phyloP scores from a whole-genome alignment of 1,140 invertebrate species.

The Drosophila nikananu region DNA sequence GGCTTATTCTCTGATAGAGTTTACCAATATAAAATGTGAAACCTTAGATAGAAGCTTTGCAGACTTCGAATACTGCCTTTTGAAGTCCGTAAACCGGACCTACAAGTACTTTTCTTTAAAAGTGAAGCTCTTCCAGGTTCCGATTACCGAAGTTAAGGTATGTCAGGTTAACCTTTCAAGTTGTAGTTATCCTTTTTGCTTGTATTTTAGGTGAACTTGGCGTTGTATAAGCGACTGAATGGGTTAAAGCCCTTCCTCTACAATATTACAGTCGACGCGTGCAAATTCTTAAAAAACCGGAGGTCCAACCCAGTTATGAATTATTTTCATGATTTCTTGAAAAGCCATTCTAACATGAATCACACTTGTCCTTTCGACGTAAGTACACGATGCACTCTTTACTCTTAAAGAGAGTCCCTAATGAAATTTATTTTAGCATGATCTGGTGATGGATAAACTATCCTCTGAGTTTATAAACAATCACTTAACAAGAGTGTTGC shows the following conservation, averaged over 20 bases:
- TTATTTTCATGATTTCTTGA: not conserved
- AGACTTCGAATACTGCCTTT: too few species aligned
- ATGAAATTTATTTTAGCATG: not conserved
- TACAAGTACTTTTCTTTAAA: not conserved
- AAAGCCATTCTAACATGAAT: conserved; percentile 5
- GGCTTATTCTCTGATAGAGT: not conserved
- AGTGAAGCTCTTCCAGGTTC: not conserved
- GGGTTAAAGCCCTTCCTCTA: conserved; percentile 15
- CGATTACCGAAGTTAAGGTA: not conserved
- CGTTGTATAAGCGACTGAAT: not conserved
- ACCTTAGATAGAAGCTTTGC: not conserved
- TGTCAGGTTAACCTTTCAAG: not conserved
- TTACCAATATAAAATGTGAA: not conserved
- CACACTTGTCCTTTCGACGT: conserved; percentile 21
- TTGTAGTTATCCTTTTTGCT: too few species aligned
- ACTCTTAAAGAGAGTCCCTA: too few species aligned
- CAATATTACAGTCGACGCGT: not conserved
- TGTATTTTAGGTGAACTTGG: conserved; percentile 1
- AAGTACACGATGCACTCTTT: not conserved
- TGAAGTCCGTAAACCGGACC: too few species aligned
- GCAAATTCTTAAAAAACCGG: conserved; percentile 2
- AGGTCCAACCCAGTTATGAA: not conserved
- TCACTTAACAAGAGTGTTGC: not conserved
- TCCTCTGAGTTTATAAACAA: not conserved
- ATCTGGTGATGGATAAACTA: not conserved